Conservation (phyloP, 2,797 vertebrate species). For the Lutjanus argentimaculatus region DNA sequence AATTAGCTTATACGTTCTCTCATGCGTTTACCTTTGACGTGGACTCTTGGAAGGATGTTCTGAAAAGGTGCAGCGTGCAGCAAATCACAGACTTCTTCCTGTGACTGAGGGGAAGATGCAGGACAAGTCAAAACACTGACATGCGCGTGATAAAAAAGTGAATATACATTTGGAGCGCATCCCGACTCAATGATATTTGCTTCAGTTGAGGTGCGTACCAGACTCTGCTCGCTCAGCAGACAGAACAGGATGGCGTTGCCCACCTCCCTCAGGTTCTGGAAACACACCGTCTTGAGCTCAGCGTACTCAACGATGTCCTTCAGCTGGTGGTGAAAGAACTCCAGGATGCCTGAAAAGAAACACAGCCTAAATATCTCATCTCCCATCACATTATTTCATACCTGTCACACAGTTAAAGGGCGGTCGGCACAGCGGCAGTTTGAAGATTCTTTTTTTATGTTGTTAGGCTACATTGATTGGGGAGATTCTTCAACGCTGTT, state of each 20-base stretch:
- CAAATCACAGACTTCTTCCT: conserved; percentile 98
- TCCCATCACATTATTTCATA: background rate
- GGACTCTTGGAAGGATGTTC: conserved; percentile 97
- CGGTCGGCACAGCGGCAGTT: no score
- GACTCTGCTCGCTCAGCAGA: conserved; percentile 97
- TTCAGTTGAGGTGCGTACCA: conserved; percentile 85
- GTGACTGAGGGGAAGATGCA: conserved; percentile 85
- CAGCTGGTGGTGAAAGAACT: conserved; percentile 99
- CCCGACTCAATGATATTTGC: background rate
- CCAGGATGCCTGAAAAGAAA: conserved; percentile 92
- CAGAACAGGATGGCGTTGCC: conserved; percentile 98
- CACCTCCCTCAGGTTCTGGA: conserved; percentile 98
- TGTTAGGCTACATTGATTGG: no score
- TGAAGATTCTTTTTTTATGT: no score
- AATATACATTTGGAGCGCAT: background rate
- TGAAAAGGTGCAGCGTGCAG: conserved; percentile 97
- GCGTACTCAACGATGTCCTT: conserved; percentile 99
- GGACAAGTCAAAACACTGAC: conserved; percentile 1
- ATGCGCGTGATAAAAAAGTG: background rate
- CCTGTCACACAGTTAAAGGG: no score
- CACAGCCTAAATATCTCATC: background rate
- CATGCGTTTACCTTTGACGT: conserved; percentile 93
- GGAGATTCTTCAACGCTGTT: background rate
- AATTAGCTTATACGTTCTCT: background rate
- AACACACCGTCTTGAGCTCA: conserved; percentile 97